These are phyloP conservation scores for Notarius lentiginosus DNA, from an alignment of 2,113 vertebrate species.

Conservation along the genomic window DNA sequence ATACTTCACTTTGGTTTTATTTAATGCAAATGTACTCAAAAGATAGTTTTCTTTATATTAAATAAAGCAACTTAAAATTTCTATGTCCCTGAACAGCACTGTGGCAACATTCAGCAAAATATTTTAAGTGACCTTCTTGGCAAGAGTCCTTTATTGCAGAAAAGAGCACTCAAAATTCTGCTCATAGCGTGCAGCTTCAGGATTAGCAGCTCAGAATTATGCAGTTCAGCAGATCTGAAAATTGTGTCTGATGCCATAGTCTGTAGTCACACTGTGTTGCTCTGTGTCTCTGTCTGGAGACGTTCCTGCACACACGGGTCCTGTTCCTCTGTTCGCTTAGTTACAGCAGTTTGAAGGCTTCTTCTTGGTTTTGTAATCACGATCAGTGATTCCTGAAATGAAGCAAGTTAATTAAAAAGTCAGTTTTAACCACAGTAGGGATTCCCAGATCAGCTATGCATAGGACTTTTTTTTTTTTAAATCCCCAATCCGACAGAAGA, in stretches of 20 bases:
- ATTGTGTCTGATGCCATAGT: not conserved
- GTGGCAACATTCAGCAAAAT: not conserved
- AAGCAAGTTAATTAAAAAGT: not conserved
- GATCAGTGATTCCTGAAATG: constrained; percentile 78
- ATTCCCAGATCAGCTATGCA: not conserved
- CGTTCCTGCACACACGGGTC: not conserved
- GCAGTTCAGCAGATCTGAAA: not conserved
- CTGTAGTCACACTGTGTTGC: not conserved
- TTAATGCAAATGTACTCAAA: not conserved
- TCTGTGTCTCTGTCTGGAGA: not conserved
- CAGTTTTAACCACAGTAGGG: not conserved
- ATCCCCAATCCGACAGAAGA: not conserved
- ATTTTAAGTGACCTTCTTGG: not conserved
- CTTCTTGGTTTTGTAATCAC: constrained; percentile 72
- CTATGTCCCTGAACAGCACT: not conserved
- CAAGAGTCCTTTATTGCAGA: not conserved
- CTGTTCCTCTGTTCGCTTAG: constrained; percentile 52
- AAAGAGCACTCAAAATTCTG: not conserved
- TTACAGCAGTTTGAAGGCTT: constrained; percentile 83
- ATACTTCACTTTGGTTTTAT: not conserved
- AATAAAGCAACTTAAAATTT: not conserved
- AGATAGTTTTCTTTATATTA: not conserved
- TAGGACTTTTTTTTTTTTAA: not conserved
- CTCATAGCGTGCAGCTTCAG: not conserved
- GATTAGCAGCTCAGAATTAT: not conserved